phyloP scores from a whole-genome alignment of 1,140 invertebrate genomes.

The Drosophila orena region DNA sequence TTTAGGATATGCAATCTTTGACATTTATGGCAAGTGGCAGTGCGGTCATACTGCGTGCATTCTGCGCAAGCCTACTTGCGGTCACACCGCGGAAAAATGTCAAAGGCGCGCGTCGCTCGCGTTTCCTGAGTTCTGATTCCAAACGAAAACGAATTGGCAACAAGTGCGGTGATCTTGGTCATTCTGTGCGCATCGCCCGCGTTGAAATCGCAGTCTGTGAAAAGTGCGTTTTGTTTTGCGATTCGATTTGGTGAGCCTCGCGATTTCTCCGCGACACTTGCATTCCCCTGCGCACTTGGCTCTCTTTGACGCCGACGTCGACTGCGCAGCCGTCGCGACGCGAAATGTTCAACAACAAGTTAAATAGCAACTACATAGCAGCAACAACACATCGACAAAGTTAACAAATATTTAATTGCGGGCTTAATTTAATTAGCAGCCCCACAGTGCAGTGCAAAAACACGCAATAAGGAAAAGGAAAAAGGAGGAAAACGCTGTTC shows the following conservation, averaged over 20 bases:
- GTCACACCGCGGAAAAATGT: conserved; percentile 4
- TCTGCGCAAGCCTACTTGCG: neutral
- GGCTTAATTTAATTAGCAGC: conserved; percentile 63
- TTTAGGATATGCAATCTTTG: neutral
- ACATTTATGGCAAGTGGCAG: neutral
- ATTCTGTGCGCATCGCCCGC: conserved; percentile 8
- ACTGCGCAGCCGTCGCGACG: conserved; percentile 56
- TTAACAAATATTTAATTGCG: conserved; percentile 61
- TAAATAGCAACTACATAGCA: conserved; percentile 12
- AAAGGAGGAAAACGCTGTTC: neutral
- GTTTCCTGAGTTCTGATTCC: conserved; percentile 15
- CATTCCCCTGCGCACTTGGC: conserved; percentile 37
- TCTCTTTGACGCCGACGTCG: conserved; percentile 34
- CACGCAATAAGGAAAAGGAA: neutral
- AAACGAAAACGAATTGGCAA: conserved; percentile 15
- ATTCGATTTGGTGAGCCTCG: neutral
- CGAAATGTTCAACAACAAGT: conserved; percentile 66
- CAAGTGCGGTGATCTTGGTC: conserved; percentile 12
- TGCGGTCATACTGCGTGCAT: neutral
- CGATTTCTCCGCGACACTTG: conserved; percentile 12
- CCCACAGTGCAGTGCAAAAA: conserved; percentile 48
- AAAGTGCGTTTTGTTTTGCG: conserved; percentile 10
- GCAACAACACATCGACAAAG: conserved; percentile 33
- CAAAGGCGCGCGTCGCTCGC: conserved; percentile 21
- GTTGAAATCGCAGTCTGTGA: conserved; percentile 1